Percentiles rank a stretch among this genome's conserved stretches.
Conservation (phyloP, 1,140 invertebrate species). For the Aphis craccivora region DNA sequence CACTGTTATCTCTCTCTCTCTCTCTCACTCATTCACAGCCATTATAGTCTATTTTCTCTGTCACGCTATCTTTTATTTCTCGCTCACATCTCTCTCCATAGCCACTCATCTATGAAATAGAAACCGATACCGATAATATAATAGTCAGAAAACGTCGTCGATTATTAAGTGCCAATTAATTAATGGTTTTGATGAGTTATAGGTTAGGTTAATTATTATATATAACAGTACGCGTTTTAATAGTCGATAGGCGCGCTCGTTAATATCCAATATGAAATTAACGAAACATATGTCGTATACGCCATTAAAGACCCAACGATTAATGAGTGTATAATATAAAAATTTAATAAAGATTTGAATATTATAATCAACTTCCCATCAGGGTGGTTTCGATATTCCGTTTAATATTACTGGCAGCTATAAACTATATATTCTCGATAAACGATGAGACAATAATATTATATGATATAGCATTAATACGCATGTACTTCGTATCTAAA, state of each 20-base stretch:
- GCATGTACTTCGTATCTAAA: neutral
- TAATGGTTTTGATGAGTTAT: conserved; percentile 26
- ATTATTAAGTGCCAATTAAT: conserved; percentile 41
- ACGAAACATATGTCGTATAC: neutral
- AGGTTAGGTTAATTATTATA: conserved; percentile 37
- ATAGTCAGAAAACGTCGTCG: neutral
- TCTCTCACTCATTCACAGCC: neutral
- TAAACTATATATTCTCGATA: neutral
- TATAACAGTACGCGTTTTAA: conserved; percentile 30
- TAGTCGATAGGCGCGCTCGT: neutral
- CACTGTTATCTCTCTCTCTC: neutral
- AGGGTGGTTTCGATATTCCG: neutral
- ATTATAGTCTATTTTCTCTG: neutral
- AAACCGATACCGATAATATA: conserved; percentile 14
- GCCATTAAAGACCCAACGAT: conserved; percentile 12
- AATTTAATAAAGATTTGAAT: neutral
- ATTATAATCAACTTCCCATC: neutral
- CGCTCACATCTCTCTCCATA: neutral
- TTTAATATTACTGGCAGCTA: neutral
- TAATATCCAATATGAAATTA: neutral
- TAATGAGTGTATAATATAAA: neutral
- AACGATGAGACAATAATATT: neutral
- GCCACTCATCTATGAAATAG: neutral
- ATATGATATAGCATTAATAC: neutral
- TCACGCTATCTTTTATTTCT: neutral